Conservation (phyloP, 2,113 vertebrate species). For the Pterocles gutturalis region DNA sequence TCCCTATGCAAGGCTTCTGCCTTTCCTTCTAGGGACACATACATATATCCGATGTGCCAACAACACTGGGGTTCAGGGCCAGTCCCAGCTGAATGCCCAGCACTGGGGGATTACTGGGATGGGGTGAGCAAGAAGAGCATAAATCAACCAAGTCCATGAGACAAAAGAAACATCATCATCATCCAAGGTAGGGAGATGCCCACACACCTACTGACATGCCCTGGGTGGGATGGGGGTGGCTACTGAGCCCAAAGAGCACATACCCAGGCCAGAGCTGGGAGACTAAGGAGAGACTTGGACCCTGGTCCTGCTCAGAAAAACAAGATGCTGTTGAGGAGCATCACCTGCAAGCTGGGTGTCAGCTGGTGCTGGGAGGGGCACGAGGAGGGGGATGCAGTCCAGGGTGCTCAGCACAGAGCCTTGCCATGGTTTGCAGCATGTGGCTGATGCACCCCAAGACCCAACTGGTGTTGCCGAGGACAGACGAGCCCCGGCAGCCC, state of each 20-base stretch:
- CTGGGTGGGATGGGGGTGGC: neutral
- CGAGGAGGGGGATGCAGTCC: neutral
- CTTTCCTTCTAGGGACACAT: neutral
- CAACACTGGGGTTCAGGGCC: neutral
- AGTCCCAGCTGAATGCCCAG: neutral
- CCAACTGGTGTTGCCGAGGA: neutral
- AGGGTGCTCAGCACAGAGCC: neutral
- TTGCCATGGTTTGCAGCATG: accelerated
- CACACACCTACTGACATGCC: neutral
- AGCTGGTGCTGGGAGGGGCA: neutral
- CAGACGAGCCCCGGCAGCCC: accelerated
- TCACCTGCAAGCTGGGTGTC: neutral
- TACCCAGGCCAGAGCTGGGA: neutral
- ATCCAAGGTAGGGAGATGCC: neutral
- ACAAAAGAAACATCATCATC: neutral
- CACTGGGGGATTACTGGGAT: neutral
- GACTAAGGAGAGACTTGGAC: neutral
- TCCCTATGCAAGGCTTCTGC: neutral
- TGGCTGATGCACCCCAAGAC: accelerated
- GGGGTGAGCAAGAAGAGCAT: neutral
- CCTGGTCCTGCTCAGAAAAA: neutral
- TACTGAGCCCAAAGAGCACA: neutral
- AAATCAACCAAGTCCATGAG: neutral
- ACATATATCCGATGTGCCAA: neutral
- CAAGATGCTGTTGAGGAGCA: neutral